Base-by-base conservation (phyloP, 2,888 invertebrate genomes). In the Pandemis cinnamomeana region DNA sequence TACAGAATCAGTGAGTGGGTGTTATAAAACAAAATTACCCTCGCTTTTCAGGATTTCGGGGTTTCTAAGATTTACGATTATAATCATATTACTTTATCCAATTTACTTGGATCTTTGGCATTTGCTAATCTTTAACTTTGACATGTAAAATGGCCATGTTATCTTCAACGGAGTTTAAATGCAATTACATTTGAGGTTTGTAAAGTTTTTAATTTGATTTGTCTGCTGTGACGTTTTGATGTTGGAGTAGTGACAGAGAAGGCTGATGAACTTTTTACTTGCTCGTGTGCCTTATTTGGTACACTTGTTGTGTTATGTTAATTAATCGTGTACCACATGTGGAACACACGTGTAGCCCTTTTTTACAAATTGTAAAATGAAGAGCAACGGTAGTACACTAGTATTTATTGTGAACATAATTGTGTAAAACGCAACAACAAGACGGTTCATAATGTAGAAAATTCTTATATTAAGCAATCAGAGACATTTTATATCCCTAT, bases 101-200 rank as follows among this genome's bases (percentile, higher is more conserved):
- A 53, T 53, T 67, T 11, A 53, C 53, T 67, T 10, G n/a, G 41
- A 67, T 53, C 53, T 67, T 36, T 15, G 53, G 36, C 27, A 36
- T 67, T 53, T 46, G 46, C 42, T 10, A 48, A 60, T 27, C 55
- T 44, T n/a, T 36, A 60, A 41, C 44, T 62, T 61, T 67, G 53
- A 72, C 42, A 53, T 67, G 61, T 72, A 27, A 42, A 11, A 61
- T 36, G n/a, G 2, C 36, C n/a, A 42, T 36, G 20, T 48, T 11
- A 67, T 53, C n/a, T 36, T 20, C 61, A 48, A 6, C 27, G 2
- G 51, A 58, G 46, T 42, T 67, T 36, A 7, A 36, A 36, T 51
- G 36, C 36, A 42, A 60, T 71, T 71, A 66, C 20, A n/a, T 66
- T 66, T 58, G 46, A 8, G 67, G 53, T 53, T 42, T 15, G 42